phyloP scores from a whole-genome alignment of 23 tunicate genomes.

The Pegea sp. region DNA sequence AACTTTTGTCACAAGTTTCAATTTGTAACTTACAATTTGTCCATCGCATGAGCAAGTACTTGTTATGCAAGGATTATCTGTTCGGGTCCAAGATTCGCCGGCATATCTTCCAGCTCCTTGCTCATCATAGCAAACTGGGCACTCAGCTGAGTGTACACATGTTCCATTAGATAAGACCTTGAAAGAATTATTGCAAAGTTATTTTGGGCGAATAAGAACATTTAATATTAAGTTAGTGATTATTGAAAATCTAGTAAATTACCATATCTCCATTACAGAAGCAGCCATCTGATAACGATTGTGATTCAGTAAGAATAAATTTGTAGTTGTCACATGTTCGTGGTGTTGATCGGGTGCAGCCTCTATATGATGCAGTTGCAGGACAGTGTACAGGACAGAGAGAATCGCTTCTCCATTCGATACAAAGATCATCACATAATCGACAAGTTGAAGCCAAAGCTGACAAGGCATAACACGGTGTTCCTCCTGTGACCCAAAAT shows the following conservation, averaged over 20 bases:
- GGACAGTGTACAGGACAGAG: conserved; percentile 62
- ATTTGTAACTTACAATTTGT: conserved; percentile 55
- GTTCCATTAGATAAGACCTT: conserved; percentile 30
- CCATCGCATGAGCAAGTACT: conserved; percentile 44
- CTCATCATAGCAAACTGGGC: conserved; percentile 67
- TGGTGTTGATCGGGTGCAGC: conserved; percentile 53
- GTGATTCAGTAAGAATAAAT: conserved; percentile 13
- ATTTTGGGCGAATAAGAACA: too few relatives aligned
- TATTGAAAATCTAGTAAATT: too few relatives aligned
- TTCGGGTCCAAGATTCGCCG: conserved; percentile 55
- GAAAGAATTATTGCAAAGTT: too few relatives aligned
- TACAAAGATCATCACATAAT: conserved; percentile 25
- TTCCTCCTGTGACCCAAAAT: conserved; percentile 29
- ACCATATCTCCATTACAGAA: conserved; percentile 87
- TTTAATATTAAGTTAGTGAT: too few relatives aligned
- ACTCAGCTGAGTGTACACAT: conserved; percentile 23
- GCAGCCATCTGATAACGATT: conserved; percentile 69
- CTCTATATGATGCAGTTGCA: conserved; percentile 32
- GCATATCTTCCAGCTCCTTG: conserved; percentile 27
- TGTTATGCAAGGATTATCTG: conserved; percentile 43
- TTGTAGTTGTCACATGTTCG: conserved; percentile 88
- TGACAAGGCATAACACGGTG: conserved; percentile 36
- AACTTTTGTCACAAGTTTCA: too few relatives aligned
- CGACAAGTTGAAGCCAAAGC: conserved; percentile 59
- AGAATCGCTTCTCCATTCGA: conserved; percentile 71